Percentiles rank a stretch among this genome's conserved stretches.
Evolutionary conservation across 2,797 vertebrate genomes (phyloP).

Genomic region (Lagothrix lagotricha): DNA sequence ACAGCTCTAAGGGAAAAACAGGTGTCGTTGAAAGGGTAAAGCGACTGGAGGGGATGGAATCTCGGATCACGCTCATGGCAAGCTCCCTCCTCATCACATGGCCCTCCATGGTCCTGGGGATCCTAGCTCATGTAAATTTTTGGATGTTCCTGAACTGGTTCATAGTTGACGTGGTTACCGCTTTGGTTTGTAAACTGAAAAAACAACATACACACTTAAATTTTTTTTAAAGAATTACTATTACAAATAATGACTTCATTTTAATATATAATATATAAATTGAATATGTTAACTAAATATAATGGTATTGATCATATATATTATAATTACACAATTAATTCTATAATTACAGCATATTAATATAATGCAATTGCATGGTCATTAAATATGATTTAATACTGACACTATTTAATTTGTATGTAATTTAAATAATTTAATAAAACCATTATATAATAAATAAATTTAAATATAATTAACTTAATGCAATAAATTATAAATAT

Average conservation of each 20-base stretch:
- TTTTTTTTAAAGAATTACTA: not conserved
- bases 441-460: not conserved
- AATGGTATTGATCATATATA: not conserved
- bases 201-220: not conserved
- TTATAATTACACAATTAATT: not conserved
- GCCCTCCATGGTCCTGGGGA: fast-evolving
- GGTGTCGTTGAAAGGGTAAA: not conserved
- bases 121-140: too few relatives aligned
- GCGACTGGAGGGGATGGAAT: fast-evolving
- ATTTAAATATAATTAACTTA: not conserved
- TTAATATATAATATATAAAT: not conserved
- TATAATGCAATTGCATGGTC: not conserved
- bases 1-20: fast-evolving
- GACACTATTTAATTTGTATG: not conserved
- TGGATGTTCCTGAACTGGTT: not conserved
- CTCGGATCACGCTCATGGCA: fast-evolving
- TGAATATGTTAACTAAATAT: not conserved
- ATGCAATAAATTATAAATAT: not conserved
- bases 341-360: not conserved
- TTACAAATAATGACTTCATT: not conserved
- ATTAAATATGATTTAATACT: not conserved
- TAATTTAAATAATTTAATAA: not conserved
- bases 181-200: not conserved
- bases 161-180: not conserved
- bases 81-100: fast-evolving